Evolutionary conservation across 2,797 vertebrate genomes (phyloP), one percentile per base, ranked within the genome.

Genomic region (Pseudopleuronectes americanus): DNA sequence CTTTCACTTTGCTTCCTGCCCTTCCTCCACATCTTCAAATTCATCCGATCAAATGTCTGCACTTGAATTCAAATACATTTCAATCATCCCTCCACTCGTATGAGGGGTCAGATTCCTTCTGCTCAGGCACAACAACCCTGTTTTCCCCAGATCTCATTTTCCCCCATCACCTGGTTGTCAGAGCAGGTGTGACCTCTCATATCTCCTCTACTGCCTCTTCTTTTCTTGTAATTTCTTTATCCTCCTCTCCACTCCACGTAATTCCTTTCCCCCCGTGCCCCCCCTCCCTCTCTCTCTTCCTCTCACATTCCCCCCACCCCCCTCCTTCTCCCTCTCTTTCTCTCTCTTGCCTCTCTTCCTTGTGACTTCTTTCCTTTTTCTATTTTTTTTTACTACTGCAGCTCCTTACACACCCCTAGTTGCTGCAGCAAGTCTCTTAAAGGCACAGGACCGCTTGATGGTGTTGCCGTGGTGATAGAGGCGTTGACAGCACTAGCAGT

Each of bases 381-480:
- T 79, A 72, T 68, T 68, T 62, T 73, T 72, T 77, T 76, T 59
- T 59, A 45, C 41, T 68, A 76, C 90, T 79, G 89, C 90, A 88
- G 84, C 88, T 88, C 74, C 74, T 85, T 83, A 81, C 90, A 89
- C 90, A 89, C 87, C 86, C 90, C 83, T 85, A 88, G 81, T 81
- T 89, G 88, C 92, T 91, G 92, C 92, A 92, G 90, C 87, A 86
- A 90, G 86, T 74, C 88, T 92, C 90, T 93, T 93, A 93, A 92
- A 93, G 92, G 87, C 74, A 87, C 92, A 92, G 90, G 81, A 71
- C 78, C 77, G 79, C 81, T 82, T 86, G 80, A 58, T 78, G 81
- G 71, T 88, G 89, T 93, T 90, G 82, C 89, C 68, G 64, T 90
- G 90, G 86, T 51, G 75, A 90, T 73, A 17, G 77, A 87, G 76